Base-by-base conservation (phyloP, 2,113 vertebrate species). In the Hemichromis elongatus region DNA sequence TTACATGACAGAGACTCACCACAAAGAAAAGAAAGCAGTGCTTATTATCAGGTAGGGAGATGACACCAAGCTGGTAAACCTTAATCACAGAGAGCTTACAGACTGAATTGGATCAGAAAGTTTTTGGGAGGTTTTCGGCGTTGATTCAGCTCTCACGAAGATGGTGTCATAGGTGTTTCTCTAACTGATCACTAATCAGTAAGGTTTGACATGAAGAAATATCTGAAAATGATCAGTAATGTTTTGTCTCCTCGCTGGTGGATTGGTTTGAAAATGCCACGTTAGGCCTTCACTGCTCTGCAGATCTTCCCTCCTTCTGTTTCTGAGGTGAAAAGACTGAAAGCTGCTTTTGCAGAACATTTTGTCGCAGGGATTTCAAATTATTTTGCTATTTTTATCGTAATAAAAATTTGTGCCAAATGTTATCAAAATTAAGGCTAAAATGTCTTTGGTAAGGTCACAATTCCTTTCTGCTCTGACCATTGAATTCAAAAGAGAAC, bases 191-290 rank as follows among this genome's bases (percentile, higher is more conserved):
- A 24, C 35, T 68, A 21, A 68, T 42, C n/a, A 42, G 14, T n/a
- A 14, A 14, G 63, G 4, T 42, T n/a, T 68, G n/a, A 16, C 11
- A 68, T 7, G n/a, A 42, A 24, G n/a, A 42, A 24, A 24, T 68
- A 2, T 0, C 0, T 2, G 40, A 24, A 37, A 66, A 21, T 2
- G 1, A 2, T 66, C 55, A 1, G 55, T 28, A 14, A 0, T 26
- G 14, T 28, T 28, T 56, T 28, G 24, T 28, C 21, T 56, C 21
- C 40, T 47, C 42, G 13, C 21, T 56, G 21, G 13, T 56, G 13
- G 26, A 14, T 26, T 7, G 21, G 24, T 28, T 55, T 16, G 12
- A 57, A 57, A 57, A 57, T 0, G 55, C 12, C 55, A 0, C 35
- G 33, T 66, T 66, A 66, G 10, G 37, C 2, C 61, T 68, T 24